Percentiles rank a stretch among this genome's conserved stretches.
These are phyloP conservation scores for Monopis laevigella DNA, from an alignment of 2,888 invertebrate species.

Conservation along the genomic window DNA sequence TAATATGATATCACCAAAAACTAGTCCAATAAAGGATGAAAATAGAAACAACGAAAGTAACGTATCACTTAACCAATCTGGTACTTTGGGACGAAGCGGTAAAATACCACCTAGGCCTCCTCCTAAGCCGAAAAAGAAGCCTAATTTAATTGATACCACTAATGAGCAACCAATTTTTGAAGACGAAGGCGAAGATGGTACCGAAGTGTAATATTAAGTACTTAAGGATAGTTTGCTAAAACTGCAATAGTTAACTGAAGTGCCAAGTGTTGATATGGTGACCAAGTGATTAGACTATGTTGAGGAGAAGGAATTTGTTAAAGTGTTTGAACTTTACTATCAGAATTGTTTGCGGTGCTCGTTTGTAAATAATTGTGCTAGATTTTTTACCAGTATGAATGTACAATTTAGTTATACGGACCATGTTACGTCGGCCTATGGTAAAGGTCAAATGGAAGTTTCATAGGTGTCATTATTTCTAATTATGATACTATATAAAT, in stretches of 20 bases:
- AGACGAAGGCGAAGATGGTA: constrained; percentile 89
- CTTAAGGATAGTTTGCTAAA: background rate
- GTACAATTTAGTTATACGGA: constrained; percentile 31
- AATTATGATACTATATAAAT: no score
- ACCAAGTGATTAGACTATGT: constrained; percentile 7
- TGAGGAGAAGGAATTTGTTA: background rate
- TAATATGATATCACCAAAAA: constrained; percentile 25
- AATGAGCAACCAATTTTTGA: constrained; percentile 75
- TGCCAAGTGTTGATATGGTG: constrained; percentile 8
- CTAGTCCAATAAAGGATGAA: constrained; percentile 49
- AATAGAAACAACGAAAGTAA: constrained; percentile 41
- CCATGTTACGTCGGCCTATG: constrained; percentile 1
- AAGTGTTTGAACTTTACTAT: constrained; percentile 9
- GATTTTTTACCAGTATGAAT: constrained; percentile 53
- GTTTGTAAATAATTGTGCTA: constrained; percentile 61
- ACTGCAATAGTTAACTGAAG: constrained; percentile 6
- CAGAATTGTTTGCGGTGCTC: constrained; percentile 50
- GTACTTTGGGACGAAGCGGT: constrained; percentile 56
- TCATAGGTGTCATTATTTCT: no score
- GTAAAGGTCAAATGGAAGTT: background rate
- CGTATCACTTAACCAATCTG: constrained; percentile 45
- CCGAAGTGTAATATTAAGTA: constrained; percentile 75
- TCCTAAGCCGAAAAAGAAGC: constrained; percentile 84
- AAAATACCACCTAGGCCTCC: constrained; percentile 87
- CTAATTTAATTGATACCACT: constrained; percentile 56